Percentiles rank a stretch among this genome's conserved stretches.
Conservation (phyloP, 1,140 invertebrate species). For the Saxidomus purpurata region DNA sequence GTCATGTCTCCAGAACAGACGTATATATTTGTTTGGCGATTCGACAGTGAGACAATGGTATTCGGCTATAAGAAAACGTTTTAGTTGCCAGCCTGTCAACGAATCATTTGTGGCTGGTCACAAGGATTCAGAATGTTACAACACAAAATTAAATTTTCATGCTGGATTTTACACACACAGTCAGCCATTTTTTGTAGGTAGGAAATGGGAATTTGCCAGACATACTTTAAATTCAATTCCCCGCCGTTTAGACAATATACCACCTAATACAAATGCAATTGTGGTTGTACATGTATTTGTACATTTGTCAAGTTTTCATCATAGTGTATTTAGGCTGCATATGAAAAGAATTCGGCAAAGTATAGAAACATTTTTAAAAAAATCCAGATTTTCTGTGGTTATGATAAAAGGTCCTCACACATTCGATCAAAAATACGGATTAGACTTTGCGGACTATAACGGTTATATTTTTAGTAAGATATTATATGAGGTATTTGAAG, state of each 20-base stretch:
- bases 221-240: background rate
- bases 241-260: background rate
- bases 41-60: too few species aligned
- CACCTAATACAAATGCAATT: background rate
- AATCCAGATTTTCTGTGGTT: background rate
- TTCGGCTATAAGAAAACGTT: too few species aligned
- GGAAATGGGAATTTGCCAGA: background rate
- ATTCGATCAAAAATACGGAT: background rate
- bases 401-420: background rate
- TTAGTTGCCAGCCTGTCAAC: too few species aligned
- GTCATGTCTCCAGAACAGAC: too few species aligned
- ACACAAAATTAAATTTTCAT: too few species aligned
- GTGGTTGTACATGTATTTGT: background rate
- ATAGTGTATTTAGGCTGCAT: background rate
- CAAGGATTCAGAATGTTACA: too few species aligned
- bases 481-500: constrained; percentile 3
- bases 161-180: too few species aligned
- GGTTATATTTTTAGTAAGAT: background rate
- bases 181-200: too few species aligned
- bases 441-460: background rate
- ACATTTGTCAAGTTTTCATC: background rate
- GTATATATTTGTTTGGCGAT: too few species aligned
- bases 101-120: too few species aligned
- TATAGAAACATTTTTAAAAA: background rate
- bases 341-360: background rate